Base-by-base conservation (phyloP, 2,113 vertebrate species). In the Aldabrachelys gigantea region DNA sequence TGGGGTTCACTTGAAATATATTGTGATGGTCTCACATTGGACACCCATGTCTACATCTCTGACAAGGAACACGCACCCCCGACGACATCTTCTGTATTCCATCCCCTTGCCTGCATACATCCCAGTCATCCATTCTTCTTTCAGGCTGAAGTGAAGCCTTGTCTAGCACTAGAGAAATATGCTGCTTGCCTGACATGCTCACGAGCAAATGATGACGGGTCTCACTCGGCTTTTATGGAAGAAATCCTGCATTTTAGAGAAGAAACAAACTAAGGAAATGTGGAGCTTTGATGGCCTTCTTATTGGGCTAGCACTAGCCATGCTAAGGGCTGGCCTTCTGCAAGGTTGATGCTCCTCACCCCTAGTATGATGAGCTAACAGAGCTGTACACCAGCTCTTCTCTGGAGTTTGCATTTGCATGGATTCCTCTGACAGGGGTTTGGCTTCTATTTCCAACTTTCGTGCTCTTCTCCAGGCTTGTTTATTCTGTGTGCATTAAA, bases 311-410 rank as follows among this genome's bases (percentile, higher is more conserved):
- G 35, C 10, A 17, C 8, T 35, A 21, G 65, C 4, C 31, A 9
- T n/a, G 35, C 8, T n/a, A 19, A 19, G 16, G 65, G 35, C 35
- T 19, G 35, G 65, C 35, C 4, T 69, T 35, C 31, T 0, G 0
- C 49, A 56, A 29, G 76, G n/a, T 54, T 3, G 1, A 50, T 85
- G 29, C 11, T 59, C 72, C 38, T 38, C 72, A 24, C 21, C 72
- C 78, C 78, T 82, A 90, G 65, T 17, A 65, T 35, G 4, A 29
- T 29, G 16, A 21, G 82, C 27, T 17, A 10, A 19, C 31, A 10
- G 29, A 44, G 12, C 11, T 22, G 19, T 4, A 5, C 44, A 31
- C 49, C 29, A 52, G 47, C 47, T 35, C 29, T 35, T 80, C 78
- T 50, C 78, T 10, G 16, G 21, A 19, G 65, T 21, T 69, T 35